phyloP scores from a whole-genome alignment of 92 coral and sea anemone genomes.

The Zoanthus gigantus region DNA sequence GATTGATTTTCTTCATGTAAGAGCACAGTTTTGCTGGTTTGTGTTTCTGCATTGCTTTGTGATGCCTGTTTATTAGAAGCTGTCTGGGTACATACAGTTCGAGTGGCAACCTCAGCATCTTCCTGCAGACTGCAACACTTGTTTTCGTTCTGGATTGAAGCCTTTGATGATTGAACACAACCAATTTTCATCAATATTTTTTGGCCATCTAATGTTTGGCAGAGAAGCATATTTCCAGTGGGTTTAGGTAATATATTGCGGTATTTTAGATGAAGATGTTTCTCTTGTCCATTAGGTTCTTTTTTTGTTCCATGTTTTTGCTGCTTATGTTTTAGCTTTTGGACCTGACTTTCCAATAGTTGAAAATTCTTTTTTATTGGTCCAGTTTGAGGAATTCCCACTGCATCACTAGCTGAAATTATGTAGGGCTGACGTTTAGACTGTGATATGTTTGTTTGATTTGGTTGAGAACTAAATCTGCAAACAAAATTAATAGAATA shows the following conservation, averaged over 20 bases:
- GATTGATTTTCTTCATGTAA: neutral
- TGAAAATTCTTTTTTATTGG: constrained; percentile 1
- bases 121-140: neutral
- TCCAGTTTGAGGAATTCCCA: neutral
- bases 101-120: neutral
- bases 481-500: neutral
- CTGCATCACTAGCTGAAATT: neutral
- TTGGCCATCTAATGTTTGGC: constrained; percentile 29
- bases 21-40: neutral
- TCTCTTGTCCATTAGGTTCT: neutral
- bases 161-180: constrained; percentile 3
- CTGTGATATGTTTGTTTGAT: neutral
- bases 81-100: constrained; percentile 23
- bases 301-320: neutral
- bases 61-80: neutral
- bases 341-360: constrained; percentile 11
- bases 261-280: constrained; percentile 7
- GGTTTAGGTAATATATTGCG: constrained; percentile 38
- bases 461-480: neutral
- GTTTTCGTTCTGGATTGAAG: neutral
- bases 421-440: neutral
- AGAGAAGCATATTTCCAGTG: constrained; percentile 19
- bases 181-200: neutral
- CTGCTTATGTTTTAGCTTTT: constrained; percentile 10
- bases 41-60: constrained; percentile 36